These are phyloP conservation scores for Polydrusus cervinus DNA, from an alignment of 2,888 invertebrate species.

Conservation along the genomic window DNA sequence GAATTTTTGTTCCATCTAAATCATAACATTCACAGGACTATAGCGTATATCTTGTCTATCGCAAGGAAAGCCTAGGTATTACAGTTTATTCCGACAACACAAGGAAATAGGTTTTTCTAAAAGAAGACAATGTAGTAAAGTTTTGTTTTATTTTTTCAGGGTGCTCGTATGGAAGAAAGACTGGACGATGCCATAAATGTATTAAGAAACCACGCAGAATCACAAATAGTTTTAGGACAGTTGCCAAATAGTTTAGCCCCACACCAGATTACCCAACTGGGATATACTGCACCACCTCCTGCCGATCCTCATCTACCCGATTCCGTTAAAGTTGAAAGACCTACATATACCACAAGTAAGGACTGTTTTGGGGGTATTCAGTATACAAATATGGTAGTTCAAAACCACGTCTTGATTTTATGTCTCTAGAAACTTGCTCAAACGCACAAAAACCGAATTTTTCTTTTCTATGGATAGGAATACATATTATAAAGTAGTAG, in stretches of 20 bases:
- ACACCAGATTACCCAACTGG: conserved; percentile 75
- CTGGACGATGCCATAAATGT: conserved; percentile 97
- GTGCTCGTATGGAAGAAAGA: conserved; percentile 95
- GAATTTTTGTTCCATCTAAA: no score
- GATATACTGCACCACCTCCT: conserved; percentile 72
- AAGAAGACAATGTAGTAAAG: not conserved
- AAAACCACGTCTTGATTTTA: not conserved
- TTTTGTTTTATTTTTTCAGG: conserved; percentile 72
- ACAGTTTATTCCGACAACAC: no score
- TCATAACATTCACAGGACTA: no score
- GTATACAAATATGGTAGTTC: not conserved
- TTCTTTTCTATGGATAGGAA: no score
- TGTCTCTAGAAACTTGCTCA: not conserved
- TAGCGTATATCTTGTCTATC: no score
- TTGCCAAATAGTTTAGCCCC: conserved; percentile 68
- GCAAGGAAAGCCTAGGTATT: no score
- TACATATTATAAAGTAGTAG: no score
- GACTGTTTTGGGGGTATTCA: not conserved
- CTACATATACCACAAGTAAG: conserved; percentile 71
- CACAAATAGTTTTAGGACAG: conserved; percentile 76
- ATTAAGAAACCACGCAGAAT: conserved; percentile 92
- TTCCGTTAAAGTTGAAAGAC: conserved; percentile 71
- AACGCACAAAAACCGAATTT: not conserved
- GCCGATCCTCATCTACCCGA: conserved; percentile 69
- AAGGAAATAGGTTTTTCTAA: no score